phyloP scores from a whole-genome alignment of 1,140 invertebrate species.

The Drosophila miranda region DNA sequence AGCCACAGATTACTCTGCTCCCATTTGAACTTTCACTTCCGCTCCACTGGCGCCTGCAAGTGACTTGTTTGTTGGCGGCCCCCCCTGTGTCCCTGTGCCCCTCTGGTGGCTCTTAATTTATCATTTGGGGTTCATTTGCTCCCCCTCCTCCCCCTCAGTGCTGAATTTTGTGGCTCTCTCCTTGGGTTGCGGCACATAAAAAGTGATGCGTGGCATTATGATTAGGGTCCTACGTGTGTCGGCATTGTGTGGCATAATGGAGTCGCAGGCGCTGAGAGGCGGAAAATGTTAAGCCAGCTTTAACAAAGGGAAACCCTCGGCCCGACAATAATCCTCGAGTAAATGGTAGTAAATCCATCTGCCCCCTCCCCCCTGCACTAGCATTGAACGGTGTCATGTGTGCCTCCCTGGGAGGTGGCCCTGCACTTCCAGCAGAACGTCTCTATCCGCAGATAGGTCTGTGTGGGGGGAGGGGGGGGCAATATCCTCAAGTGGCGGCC shows the following conservation, averaged over 20 bases:
- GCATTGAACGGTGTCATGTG: neutral
- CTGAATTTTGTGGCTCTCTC: slow-evolving; percentile 43
- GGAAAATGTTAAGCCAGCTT: slow-evolving; percentile 42
- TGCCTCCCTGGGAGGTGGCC: too few species aligned
- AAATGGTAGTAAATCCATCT: slow-evolving; percentile 33
- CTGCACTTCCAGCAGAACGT: slow-evolving; percentile 33
- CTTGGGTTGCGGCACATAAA: slow-evolving; percentile 54
- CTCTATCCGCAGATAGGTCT: neutral
- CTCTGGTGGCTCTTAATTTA: slow-evolving; percentile 62
- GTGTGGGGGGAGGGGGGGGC: slow-evolving; percentile 11
- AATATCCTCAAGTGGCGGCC: slow-evolving; percentile 16
- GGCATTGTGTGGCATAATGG: slow-evolving; percentile 51
- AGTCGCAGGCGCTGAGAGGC: slow-evolving; percentile 1
- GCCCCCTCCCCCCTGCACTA: too few species aligned
- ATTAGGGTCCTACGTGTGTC: slow-evolving; percentile 60
- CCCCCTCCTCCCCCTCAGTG: neutral
- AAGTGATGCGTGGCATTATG: slow-evolving; percentile 65
- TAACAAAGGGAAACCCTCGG: slow-evolving; percentile 26
- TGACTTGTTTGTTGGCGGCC: slow-evolving; percentile 27
- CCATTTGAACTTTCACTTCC: slow-evolving; percentile 35
- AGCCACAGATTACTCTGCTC: slow-evolving; percentile 17
- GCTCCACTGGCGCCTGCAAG: slow-evolving; percentile 37
- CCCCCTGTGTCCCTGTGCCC: too few species aligned
- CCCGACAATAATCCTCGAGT: slow-evolving; percentile 24
- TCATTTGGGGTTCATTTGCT: slow-evolving; percentile 72